Percentiles rank a stretch among this genome's conserved stretches.
phyloP scores from a whole-genome alignment of 2,797 vertebrate genomes.

The Rhinogobio ventralis region DNA sequence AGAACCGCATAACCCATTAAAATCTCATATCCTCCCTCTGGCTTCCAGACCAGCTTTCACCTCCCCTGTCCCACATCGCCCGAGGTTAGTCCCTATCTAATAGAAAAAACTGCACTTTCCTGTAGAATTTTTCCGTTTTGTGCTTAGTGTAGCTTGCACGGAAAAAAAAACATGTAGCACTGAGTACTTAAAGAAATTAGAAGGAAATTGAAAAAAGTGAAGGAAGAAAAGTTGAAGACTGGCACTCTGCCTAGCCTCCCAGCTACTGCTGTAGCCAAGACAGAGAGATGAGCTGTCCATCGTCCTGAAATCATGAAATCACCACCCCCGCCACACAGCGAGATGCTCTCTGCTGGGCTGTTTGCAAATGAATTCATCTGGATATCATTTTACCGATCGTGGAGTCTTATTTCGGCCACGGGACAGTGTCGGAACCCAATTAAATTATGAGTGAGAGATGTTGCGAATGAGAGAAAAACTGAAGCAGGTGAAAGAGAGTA shows the following conservation, averaged over 20 bases:
- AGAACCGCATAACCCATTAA: conserved; percentile 60
- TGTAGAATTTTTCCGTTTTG: conserved; percentile 11
- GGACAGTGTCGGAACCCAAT: not conserved
- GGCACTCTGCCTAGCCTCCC: conserved; percentile 6
- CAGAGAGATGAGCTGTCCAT: conserved; percentile 50
- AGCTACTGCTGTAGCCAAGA: conserved; percentile 11
- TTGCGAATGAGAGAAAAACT: conserved; percentile 12
- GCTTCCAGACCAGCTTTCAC: conserved; percentile 17
- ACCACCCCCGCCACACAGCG: conserved; percentile 28
- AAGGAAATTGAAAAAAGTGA: conserved; percentile 33
- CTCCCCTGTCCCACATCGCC: not conserved
- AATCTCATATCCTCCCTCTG: conserved; percentile 57
- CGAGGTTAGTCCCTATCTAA: conserved; percentile 27
- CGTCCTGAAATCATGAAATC: conserved; percentile 56
- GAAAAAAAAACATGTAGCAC: conserved; percentile 12
- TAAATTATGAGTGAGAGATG: conserved; percentile 6
- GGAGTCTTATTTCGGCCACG: conserved; percentile 18
- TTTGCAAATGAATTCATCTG: conserved; percentile 53
- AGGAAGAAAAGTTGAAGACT: conserved; percentile 31
- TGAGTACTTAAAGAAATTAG: conserved; percentile 40
- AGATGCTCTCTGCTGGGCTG: conserved; percentile 45
- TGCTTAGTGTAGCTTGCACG: not conserved
- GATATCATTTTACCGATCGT: conserved; percentile 45
- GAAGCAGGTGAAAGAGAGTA: conserved; percentile 12
- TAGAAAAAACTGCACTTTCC: conserved; percentile 14